Percentiles rank a stretch among this genome's conserved stretches.
Evolutionary conservation across 2,888 invertebrate genomes (phyloP).

Genomic region (Flabesymbios commensalis): DNA sequence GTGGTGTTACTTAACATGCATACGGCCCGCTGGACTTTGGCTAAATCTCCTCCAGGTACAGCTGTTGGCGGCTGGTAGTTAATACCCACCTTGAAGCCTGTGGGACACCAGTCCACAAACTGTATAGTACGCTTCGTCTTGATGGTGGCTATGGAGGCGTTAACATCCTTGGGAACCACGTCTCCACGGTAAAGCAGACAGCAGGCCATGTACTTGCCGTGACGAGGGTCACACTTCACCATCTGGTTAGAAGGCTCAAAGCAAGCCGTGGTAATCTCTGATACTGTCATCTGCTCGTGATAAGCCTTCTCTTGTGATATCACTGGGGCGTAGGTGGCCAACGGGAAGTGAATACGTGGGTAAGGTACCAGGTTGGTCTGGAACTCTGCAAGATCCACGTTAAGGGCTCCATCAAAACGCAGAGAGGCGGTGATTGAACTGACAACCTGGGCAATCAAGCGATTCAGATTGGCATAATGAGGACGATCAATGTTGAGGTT

Average conservation of each 20-base stretch:
- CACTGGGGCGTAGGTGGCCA: conserved; percentile 84
- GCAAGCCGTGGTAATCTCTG: conserved; percentile 92
- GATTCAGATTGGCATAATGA: conserved; percentile 86
- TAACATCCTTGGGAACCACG: conserved; percentile 82
- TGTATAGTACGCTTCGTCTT: conserved; percentile 51
- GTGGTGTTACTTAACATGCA: conserved; percentile 90
- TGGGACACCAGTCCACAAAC: no score
- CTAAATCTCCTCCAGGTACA: conserved; percentile 64
- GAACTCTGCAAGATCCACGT: conserved; percentile 66
- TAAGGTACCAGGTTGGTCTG: conserved; percentile 71
- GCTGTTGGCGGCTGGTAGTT: no score
- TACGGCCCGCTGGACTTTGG: conserved; percentile 76
- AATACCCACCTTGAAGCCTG: no score
- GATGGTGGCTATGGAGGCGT: conserved; percentile 66
- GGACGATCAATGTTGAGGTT: conserved; percentile 84
- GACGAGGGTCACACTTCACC: conserved; percentile 46
- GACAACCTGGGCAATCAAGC: conserved; percentile 87
- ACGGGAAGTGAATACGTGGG: conserved; percentile 87
- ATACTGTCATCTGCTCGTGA: conserved; percentile 74
- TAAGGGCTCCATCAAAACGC: conserved; percentile 64
- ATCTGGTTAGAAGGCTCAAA: conserved; percentile 74
- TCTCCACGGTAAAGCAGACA: conserved; percentile 94
- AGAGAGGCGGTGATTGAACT: conserved; percentile 63
- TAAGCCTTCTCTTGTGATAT: conserved; percentile 78
- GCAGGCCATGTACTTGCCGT: conserved; percentile 69